phyloP scores from a whole-genome alignment of 2,888 invertebrate species.

The Drosophila greeni region DNA sequence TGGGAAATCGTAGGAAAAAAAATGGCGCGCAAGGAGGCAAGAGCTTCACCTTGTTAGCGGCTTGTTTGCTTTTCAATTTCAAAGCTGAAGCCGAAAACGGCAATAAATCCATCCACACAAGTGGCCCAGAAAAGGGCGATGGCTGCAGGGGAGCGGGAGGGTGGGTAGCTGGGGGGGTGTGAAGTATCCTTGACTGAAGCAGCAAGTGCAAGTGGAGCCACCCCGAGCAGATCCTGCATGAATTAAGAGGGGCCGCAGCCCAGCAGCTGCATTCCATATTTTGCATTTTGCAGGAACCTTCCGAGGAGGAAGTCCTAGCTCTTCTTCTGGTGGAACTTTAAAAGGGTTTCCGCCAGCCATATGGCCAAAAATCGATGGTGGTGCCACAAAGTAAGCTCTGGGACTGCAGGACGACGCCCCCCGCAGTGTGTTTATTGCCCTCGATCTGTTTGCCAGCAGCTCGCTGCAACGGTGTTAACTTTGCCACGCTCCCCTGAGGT shows the following conservation, averaged over 20 bases:
- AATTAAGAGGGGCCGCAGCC: constrained; percentile 33
- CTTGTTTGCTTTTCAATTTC: constrained; percentile 73
- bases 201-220: constrained; percentile 35
- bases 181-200: constrained; percentile 46
- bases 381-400: constrained; percentile 29
- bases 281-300: constrained; percentile 23
- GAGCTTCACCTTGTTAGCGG: constrained; percentile 70
- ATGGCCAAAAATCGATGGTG: constrained; percentile 34
- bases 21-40: constrained; percentile 52
- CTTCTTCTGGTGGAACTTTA: constrained; percentile 25
- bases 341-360: constrained; percentile 18
- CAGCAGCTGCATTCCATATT: constrained; percentile 30
- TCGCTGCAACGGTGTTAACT: constrained; percentile 25
- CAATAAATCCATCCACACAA: constrained; percentile 68
- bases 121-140: constrained; percentile 41
- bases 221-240: constrained; percentile 26
- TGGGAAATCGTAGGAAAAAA: constrained; percentile 18
- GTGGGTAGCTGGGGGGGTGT: constrained; percentile 36
- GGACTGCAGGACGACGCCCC: constrained; percentile 6
- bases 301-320: not conserved
- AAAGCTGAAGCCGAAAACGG: constrained; percentile 65
- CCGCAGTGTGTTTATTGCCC: constrained; percentile 38
- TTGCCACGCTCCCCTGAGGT: constrained; percentile 31
- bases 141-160: constrained; percentile 36
- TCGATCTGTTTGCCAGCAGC: constrained; percentile 31